Conservation (phyloP, 2,797 vertebrate genomes). For the Galaxias olidus region DNA sequence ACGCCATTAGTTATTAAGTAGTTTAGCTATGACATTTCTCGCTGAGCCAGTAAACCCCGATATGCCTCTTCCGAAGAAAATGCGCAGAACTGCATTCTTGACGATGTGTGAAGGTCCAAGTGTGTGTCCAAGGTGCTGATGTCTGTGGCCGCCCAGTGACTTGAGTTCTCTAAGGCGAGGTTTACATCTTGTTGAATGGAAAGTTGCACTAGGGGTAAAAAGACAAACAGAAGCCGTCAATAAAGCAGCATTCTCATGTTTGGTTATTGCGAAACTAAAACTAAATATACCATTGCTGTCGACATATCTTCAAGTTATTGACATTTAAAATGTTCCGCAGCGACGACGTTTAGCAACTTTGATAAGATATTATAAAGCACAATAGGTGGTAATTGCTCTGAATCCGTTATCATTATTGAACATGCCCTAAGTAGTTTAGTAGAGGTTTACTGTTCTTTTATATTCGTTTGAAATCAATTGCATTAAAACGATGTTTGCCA, state of each 20-base stretch:
- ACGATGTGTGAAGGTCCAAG: not conserved
- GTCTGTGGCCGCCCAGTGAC: conserved; percentile 29
- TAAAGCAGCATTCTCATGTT: conserved; percentile 35
- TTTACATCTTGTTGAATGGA: conserved; percentile 33
- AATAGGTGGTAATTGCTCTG: not conserved
- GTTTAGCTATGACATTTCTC: conserved; percentile 6
- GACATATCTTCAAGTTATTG: no score
- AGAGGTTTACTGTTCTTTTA: no score
- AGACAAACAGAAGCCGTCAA: conserved; percentile 54
- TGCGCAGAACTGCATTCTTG: conserved; percentile 41
- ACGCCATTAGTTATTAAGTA: conserved; percentile 46
- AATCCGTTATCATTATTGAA: not conserved
- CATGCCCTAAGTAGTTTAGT: no score
- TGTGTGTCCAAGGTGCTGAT: conserved; percentile 68
- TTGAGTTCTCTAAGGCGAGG: conserved; percentile 31
- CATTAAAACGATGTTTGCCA: no score
- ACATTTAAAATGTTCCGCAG: not conserved
- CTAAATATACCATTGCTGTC: no score
- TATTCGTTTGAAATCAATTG: no score
- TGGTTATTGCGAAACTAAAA: no score
- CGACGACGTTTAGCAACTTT: not conserved
- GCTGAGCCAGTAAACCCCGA: conserved; percentile 29
- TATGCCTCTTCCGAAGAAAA: conserved; percentile 9
- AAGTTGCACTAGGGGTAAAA: conserved; percentile 53
- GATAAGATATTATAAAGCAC: not conserved